These are phyloP conservation scores for Linurgus olivaceus DNA, from an alignment of 2,797 vertebrate genomes.

Conservation along the genomic window DNA sequence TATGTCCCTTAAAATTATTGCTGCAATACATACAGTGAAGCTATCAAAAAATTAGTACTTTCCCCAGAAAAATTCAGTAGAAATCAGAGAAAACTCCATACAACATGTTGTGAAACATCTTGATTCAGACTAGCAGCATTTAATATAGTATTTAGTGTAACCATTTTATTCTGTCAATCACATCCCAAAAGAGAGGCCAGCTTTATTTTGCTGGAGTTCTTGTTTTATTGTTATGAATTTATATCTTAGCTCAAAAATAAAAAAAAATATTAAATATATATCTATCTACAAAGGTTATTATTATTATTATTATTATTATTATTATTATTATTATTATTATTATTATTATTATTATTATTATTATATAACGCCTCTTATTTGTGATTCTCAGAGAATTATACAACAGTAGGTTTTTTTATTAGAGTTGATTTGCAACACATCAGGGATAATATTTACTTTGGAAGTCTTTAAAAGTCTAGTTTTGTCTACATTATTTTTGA, in stretches of 20 bases:
- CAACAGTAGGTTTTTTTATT: neutral
- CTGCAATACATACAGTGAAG: neutral
- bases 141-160: neutral
- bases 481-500: neutral
- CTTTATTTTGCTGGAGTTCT: neutral
- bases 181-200: neutral
- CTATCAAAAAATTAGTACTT: neutral
- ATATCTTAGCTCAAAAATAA: neutral
- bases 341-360: too few relatives aligned
- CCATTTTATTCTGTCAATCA: neutral
- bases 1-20: neutral
- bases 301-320: neutral
- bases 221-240: neutral
- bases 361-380: neutral
- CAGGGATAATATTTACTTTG: neutral
- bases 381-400: neutral
- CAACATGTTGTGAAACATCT: neutral
- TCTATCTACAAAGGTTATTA: neutral
- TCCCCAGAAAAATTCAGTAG: neutral
- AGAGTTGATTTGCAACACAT: neutral
- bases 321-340: neutral
- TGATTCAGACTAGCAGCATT: neutral
- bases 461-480: neutral
- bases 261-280: neutral
- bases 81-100: neutral